A percentile compares a stretch with the other conserved stretches of the same genome.
phyloP scores from a whole-genome alignment of 2,113 vertebrate genomes.

The Hydropotes inermis region DNA sequence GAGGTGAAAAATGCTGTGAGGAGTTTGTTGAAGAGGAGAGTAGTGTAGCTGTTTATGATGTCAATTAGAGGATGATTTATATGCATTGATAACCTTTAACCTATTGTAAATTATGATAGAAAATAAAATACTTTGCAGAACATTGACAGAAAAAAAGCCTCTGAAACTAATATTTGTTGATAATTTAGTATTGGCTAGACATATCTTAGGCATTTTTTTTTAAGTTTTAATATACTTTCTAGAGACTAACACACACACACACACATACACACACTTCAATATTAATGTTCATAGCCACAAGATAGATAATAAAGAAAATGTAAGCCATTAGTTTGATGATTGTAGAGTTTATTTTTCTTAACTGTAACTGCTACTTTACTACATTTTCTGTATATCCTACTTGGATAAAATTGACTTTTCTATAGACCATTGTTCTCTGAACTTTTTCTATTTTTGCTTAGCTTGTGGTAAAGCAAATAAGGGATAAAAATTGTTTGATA shows the following conservation, averaged over 20 bases:
- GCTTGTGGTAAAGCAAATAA: background rate
- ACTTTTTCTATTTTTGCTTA: background rate
- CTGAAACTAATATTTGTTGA: background rate
- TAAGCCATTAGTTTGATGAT: background rate
- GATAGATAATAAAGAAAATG: background rate
- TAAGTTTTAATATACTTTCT: background rate
- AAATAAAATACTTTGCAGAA: background rate
- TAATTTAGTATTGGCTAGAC: fast-evolving
- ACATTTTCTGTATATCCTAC: background rate
- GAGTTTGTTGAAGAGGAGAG: constrained; percentile 31
- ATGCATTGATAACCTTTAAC: background rate
- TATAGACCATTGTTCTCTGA: background rate
- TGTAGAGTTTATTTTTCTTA: background rate
- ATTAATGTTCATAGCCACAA: background rate
- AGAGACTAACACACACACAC: no score
- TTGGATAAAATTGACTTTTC: background rate
- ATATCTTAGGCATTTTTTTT: background rate
- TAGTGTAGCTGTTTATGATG: background rate
- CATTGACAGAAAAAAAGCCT: background rate
- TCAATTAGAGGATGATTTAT: background rate
- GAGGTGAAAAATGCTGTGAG: background rate
- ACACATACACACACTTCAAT: no score
- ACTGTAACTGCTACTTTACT: background rate
- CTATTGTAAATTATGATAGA: background rate
- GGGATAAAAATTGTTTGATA: background rate